These are phyloP conservation scores for Meteorus sp. DNA, from an alignment of 1,140 invertebrate species.

Conservation along the genomic window DNA sequence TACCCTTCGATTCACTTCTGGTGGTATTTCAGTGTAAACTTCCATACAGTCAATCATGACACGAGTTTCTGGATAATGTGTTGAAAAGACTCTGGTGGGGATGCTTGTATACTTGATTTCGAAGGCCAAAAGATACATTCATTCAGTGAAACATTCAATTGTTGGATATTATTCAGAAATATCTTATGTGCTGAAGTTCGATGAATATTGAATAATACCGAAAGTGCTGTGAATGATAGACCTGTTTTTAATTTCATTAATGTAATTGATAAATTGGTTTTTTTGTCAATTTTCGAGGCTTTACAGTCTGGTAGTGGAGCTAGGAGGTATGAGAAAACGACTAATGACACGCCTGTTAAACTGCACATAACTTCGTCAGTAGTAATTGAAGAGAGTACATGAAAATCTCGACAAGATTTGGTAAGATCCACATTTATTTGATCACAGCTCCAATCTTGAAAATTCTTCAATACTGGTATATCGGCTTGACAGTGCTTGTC, in stretches of 20 bases:
- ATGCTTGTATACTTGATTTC: conserved; percentile 19
- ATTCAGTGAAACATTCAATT: conserved; percentile 7
- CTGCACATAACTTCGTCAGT: neutral
- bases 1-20: conserved; percentile 15
- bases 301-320: conserved; percentile 7
- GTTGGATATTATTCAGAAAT: conserved; percentile 21
- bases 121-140: conserved; percentile 27
- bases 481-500: conserved; percentile 11
- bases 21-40: conserved; percentile 37
- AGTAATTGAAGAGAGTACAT: neutral
- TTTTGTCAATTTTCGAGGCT: conserved; percentile 9
- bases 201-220: conserved; percentile 24
- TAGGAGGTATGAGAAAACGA: conserved; percentile 8
- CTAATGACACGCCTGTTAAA: neutral
- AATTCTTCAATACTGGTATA: conserved; percentile 2
- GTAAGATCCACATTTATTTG: conserved; percentile 12
- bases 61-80: conserved; percentile 32
- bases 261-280: conserved; percentile 19
- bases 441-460: conserved; percentile 24
- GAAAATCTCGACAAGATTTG: neutral
- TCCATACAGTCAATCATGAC: conserved; percentile 46
- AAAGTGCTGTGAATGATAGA: conserved; percentile 17
- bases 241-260: conserved; percentile 29
- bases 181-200: conserved; percentile 24
- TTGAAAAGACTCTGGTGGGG: conserved; percentile 25